Percentiles rank a stretch among this genome's conserved stretches.
Evolutionary conservation across 1,140 invertebrate genomes (phyloP).

Genomic region (Probaryconus sp.): DNA sequence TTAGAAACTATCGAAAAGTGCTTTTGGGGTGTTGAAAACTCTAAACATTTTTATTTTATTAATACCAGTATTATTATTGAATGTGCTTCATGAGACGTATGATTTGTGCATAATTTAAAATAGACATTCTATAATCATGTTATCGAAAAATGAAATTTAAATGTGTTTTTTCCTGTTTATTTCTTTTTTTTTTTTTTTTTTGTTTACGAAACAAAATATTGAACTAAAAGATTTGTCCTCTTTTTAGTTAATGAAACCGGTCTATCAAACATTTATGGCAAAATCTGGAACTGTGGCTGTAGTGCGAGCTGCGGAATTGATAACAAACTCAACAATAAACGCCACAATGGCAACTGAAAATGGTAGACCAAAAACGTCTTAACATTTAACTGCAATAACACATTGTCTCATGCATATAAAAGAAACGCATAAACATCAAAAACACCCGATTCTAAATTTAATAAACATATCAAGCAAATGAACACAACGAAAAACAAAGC

Average conservation of each 20-base stretch:
- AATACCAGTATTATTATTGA: too few species aligned
- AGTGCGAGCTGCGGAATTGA: constrained; percentile 83
- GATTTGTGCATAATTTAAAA: too few species aligned
- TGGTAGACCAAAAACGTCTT: constrained; percentile 81
- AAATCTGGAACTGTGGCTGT: constrained; percentile 88
- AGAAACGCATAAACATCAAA: constrained; percentile 11
- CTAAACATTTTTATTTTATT: too few species aligned
- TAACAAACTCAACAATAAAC: constrained; percentile 78
- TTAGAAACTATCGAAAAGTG: too few species aligned
- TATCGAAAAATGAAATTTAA: neutral
- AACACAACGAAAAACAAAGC: too few species aligned
- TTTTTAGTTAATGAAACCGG: constrained; percentile 87
- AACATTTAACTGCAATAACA: constrained; percentile 65
- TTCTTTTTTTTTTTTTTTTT: constrained; percentile 29
- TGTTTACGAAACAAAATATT: too few species aligned
- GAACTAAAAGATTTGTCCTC: constrained; percentile 43
- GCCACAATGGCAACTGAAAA: constrained; percentile 75
- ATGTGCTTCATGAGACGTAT: too few species aligned
- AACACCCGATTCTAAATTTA: constrained; percentile 47
- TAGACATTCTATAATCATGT: too few species aligned
- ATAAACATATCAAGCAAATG: too few species aligned
- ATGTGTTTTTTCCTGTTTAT: neutral
- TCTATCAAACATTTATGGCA: constrained; percentile 87
- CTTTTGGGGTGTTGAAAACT: too few species aligned
- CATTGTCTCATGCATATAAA: too few species aligned